Base-by-base conservation (phyloP, 2,888 invertebrate genomes). In the Lithosia quadra region DNA sequence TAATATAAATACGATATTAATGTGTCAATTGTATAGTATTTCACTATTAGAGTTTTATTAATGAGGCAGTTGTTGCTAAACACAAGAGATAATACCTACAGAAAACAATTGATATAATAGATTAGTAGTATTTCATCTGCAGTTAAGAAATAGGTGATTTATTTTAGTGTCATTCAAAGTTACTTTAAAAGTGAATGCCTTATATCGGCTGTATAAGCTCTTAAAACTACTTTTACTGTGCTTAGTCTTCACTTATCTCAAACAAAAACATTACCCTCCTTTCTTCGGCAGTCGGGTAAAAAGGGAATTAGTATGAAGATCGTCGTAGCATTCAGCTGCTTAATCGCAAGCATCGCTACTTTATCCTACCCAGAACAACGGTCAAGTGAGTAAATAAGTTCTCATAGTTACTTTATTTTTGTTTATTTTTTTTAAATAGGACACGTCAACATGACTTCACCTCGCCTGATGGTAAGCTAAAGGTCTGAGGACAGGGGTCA, bases 291-390 rank as follows among this genome's bases (percentile, higher is more conserved):
- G n/a, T n/a, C n/a, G n/a, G n/a, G n/a, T n/a, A n/a, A 24, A 24
- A 62, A 9, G n/a, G 1, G 0, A 49, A 58, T n/a, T 7, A 65
- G 28, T 43, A 69, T 69, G 69, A 43, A 55, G 18, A 18, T 36
- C 8, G 2, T 36, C 15, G 4, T 67, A 21, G 21, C 43, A 22
- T 67, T 67, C 4, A 59, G 22, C n/a, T 67, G 67, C 13, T 55
- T 70, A 22, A 39, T 67, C 1, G 56, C 63, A 34, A 34, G 60
- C n/a, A 33, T 67, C 8, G 39, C 28, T 60, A 49, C 64, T 58
- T 18, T 56, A 13, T 13, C 24, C 24, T 33, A 58, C 34, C 28
- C 58, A n/a, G 58, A 34, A 58, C n/a, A 18, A 33, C 18, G 34
- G 2, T 8, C 58, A 33, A 58, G 58, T 58, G 34, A 58, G 58